A percentile compares a stretch with the other conserved stretches of the same genome.
phyloP scores from a whole-genome alignment of 92 coral and sea anemone genomes.

The Heteractis magnifica region DNA sequence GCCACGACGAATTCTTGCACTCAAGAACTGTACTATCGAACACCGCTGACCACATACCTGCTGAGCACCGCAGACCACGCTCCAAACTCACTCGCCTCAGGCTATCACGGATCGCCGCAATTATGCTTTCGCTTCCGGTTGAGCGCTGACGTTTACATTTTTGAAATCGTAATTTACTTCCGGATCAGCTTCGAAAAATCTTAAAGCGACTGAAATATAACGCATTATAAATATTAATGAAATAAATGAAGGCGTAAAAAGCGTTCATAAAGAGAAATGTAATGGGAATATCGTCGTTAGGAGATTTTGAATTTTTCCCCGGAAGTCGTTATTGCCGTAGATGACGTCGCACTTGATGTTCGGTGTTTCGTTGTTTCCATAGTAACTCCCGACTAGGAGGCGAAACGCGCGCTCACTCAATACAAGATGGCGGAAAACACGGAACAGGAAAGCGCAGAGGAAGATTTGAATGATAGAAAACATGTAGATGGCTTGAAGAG shows the following conservation, averaged over 20 bases:
- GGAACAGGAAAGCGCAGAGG: constrained; percentile 44
- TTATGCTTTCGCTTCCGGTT: background rate
- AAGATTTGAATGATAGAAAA: constrained; percentile 42
- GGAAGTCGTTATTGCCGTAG: background rate
- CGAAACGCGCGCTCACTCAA: constrained; percentile 13
- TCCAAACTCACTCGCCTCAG: constrained; percentile 25
- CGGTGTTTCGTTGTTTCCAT: constrained; percentile 50
- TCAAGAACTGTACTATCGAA: constrained; percentile 42
- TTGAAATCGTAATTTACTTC: background rate
- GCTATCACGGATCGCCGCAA: constrained; percentile 14
- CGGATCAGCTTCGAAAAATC: background rate
- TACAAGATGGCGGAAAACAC: constrained; percentile 62
- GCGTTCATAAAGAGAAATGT: background rate
- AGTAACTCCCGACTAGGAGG: constrained; percentile 22
- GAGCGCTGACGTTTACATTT: background rate
- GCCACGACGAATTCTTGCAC: constrained; percentile 97
- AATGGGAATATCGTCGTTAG: background rate
- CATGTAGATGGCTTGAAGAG: constrained; percentile 64
- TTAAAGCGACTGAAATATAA: background rate
- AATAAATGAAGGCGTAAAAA: background rate
- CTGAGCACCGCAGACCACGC: constrained; percentile 39
- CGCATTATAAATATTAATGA: background rate
- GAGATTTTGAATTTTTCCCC: background rate
- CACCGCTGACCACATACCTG: constrained; percentile 43
- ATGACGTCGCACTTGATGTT: background rate